A percentile compares a stretch with the other conserved stretches of the same genome.
Conservation (phyloP, 2,888 invertebrate species). For the Ptilodon capucinus region DNA sequence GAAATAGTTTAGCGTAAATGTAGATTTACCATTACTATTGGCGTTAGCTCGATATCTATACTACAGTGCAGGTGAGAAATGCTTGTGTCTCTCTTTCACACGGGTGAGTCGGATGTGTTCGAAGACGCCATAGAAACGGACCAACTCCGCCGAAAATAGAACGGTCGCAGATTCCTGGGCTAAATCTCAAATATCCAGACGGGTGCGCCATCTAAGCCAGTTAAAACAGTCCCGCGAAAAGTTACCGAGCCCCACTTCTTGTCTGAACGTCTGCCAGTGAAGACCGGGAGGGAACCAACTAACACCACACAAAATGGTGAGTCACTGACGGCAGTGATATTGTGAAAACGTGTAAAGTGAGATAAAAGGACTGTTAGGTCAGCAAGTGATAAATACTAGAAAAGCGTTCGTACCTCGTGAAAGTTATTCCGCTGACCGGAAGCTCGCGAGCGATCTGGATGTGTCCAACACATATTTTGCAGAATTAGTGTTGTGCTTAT, state of each 20-base stretch:
- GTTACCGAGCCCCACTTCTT: constrained; percentile 89
- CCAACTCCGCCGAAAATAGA: constrained; percentile 78
- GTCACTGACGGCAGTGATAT: constrained; percentile 75
- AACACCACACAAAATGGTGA: constrained; percentile 87
- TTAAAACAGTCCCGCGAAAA: constrained; percentile 88
- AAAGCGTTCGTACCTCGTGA: constrained; percentile 54
- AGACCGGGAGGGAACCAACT: constrained; percentile 85
- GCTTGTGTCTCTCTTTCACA: constrained; percentile 61
- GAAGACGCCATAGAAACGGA: constrained; percentile 61
- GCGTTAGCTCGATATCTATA: constrained; percentile 50
- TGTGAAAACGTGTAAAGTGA: constrained; percentile 76
- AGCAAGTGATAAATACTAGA: constrained; percentile 57
- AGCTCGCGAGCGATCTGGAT: constrained; percentile 52
- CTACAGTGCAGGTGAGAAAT: constrained; percentile 46
- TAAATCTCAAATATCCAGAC: constrained; percentile 85
- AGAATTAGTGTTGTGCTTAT: constrained; percentile 62
- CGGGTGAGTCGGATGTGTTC: constrained; percentile 34
- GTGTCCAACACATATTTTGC: constrained; percentile 33
- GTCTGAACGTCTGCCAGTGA: constrained; percentile 89
- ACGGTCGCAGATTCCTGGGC: constrained; percentile 82
- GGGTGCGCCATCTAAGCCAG: constrained; percentile 88
- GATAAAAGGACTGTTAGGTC: constrained; percentile 60
- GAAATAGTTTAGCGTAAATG: constrained; percentile 81
- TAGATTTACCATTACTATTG: constrained; percentile 74
- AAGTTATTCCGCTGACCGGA: constrained; percentile 72